A percentile compares a stretch with the other conserved stretches of the same genome.
phyloP scores from a whole-genome alignment of 2,888 invertebrate genomes.

The Cremastinae sp. region DNA sequence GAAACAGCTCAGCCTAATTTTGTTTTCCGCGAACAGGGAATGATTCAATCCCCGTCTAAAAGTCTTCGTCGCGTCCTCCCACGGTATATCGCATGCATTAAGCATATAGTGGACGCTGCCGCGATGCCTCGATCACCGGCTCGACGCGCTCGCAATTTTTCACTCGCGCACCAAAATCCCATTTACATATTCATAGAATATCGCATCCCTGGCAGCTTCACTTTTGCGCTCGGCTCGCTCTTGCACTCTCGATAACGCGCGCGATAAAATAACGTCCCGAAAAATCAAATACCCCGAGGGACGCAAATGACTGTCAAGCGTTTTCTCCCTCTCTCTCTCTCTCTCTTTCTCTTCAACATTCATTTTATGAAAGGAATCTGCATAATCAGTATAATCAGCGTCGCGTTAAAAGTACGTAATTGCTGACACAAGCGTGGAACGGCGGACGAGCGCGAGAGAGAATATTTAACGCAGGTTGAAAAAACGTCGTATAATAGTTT shows the following conservation, averaged over 20 bases:
- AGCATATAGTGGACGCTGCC: conserved; percentile 46
- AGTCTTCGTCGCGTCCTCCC: no score
- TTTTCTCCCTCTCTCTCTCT: conserved; percentile 21
- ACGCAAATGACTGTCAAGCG: conserved; percentile 14
- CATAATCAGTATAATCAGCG: conserved; percentile 60
- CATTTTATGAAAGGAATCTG: conserved; percentile 49
- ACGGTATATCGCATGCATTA: background rate
- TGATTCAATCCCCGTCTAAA: no score
- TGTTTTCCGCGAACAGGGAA: no score
- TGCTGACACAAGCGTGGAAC: conserved; percentile 42
- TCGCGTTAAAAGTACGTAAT: conserved; percentile 59
- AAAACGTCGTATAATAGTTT: conserved; percentile 43
- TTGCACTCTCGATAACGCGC: conserved; percentile 40
- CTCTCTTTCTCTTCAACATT: conserved; percentile 15
- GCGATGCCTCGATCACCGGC: conserved; percentile 62
- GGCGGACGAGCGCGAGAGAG: background rate
- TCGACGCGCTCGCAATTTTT: conserved; percentile 66
- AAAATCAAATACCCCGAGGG: conserved; percentile 54
- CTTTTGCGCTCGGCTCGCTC: conserved; percentile 14
- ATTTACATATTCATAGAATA: conserved; percentile 71
- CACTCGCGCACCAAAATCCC: conserved; percentile 62
- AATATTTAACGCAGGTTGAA: conserved; percentile 17
- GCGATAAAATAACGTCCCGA: conserved; percentile 48
- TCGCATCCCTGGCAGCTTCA: conserved; percentile 21
- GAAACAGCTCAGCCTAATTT: no score